phyloP scores from a whole-genome alignment of 2,113 vertebrate species.

The Misgurnus anguillicaudatus region DNA sequence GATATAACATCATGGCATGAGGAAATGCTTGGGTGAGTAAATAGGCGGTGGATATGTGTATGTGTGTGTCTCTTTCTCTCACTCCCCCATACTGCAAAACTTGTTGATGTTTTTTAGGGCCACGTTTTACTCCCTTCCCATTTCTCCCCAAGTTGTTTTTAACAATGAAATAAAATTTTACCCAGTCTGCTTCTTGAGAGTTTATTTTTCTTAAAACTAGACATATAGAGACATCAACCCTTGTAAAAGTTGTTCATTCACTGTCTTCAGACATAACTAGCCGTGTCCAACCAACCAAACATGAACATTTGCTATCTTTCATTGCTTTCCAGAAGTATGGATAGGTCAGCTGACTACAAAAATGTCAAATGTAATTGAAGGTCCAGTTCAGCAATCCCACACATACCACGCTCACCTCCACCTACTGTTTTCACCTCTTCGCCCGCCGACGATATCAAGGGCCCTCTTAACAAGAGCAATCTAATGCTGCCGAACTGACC shows the following conservation, averaged over 20 bases:
- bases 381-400: conserved; percentile 3
- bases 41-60: no score
- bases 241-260: conserved; percentile 8
- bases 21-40: no score
- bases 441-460: not conserved
- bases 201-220: no score
- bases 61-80: no score
- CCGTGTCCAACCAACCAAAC: not conserved
- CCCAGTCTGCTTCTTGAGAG: no score
- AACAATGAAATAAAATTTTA: no score
- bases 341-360: conserved; percentile 24
- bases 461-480: conserved; percentile 27
- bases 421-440: conserved; percentile 18
- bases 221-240: conserved; percentile 1
- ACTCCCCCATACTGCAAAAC: no score
- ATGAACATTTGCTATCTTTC: not conserved
- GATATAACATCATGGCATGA: no score
- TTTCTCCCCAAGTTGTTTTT: no score
- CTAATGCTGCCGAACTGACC: conserved; percentile 19
- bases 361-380: conserved; percentile 25
- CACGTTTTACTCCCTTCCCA: no score
- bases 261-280: not conserved
- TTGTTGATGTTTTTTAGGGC: no score
- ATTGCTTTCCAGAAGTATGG: not conserved
- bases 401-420: conserved; percentile 6